Percentiles rank a stretch among this genome's conserved stretches.
Evolutionary conservation across 2,888 invertebrate genomes (phyloP).

Genomic region (Charanyca ferruginea): DNA sequence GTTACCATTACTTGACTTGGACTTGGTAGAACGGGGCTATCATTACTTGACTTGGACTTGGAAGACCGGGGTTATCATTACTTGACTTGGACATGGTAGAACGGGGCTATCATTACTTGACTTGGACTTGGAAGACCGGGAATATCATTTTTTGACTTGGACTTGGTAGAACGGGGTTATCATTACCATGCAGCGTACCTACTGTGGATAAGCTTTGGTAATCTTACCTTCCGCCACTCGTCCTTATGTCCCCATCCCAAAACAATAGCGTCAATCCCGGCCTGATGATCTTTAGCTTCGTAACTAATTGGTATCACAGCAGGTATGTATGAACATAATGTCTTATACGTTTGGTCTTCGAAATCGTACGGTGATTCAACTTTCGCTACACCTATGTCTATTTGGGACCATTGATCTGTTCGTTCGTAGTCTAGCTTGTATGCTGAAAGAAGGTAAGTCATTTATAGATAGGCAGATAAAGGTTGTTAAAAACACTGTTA

Average conservation of each 20-base stretch:
- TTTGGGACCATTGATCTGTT: constrained; percentile 71
- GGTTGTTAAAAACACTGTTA: too few species aligned
- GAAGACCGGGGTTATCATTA: too few species aligned
- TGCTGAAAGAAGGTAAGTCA: constrained; percentile 59
- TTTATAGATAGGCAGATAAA: too few species aligned
- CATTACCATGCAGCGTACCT: too few species aligned
- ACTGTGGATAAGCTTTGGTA: neutral
- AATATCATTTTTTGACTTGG: too few species aligned
- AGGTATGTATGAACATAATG: constrained; percentile 69
- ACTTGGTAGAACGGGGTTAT: too few species aligned
- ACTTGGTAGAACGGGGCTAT: too few species aligned
- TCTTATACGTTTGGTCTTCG: constrained; percentile 34
- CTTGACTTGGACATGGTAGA: too few species aligned
- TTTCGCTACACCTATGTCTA: constrained; percentile 75
- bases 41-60: too few species aligned
- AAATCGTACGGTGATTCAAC: constrained; percentile 73
- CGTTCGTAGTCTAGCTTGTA: constrained; percentile 68
- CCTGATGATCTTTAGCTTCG: constrained; percentile 61
- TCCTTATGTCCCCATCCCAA: constrained; percentile 71
- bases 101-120: too few species aligned
- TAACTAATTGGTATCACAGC: constrained; percentile 66
- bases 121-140: too few species aligned
- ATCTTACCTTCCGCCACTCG: constrained; percentile 66
- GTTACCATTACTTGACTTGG: too few species aligned
- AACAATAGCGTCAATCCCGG: constrained; percentile 62